Conservation (phyloP, 2,888 invertebrate genomes). For the Oscheius sp. region DNA sequence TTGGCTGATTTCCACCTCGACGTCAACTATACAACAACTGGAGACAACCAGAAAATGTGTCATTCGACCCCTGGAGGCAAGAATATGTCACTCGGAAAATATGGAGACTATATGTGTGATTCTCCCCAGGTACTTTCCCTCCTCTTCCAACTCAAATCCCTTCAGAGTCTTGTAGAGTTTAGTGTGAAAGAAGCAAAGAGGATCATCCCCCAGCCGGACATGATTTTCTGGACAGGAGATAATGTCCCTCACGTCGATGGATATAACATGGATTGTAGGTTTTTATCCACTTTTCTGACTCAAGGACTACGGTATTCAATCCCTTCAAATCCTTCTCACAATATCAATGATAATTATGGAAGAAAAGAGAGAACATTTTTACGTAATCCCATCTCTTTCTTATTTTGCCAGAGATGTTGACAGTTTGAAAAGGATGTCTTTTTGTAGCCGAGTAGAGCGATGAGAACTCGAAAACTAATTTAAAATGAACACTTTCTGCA, state of each 20-base stretch:
- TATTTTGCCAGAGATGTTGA: too few relatives aligned
- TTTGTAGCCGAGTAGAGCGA: too few relatives aligned
- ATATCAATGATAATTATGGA: too few relatives aligned
- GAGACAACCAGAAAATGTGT: conserved; percentile 56
- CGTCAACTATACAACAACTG: conserved; percentile 55
- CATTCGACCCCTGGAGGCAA: conserved; percentile 39
- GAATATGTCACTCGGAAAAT: conserved; percentile 51
- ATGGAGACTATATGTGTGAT: conserved; percentile 68
- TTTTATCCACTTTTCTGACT: not conserved
- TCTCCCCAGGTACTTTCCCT: conserved; percentile 64
- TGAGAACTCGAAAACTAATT: too few relatives aligned
- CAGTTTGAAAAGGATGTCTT: too few relatives aligned
- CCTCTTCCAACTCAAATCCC: not conserved
- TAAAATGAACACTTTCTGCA: too few relatives aligned
- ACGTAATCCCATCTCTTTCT: too few relatives aligned
- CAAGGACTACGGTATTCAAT: too few relatives aligned
- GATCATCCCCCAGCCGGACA: conserved; percentile 55
- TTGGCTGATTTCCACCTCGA: conserved; percentile 67
- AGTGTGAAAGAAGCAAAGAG: conserved; percentile 53
- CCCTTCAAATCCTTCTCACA: too few relatives aligned
- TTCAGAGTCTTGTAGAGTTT: conserved; percentile 55
- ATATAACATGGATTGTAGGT: conserved; percentile 57
- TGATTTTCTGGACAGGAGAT: conserved; percentile 68
- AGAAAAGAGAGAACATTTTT: too few relatives aligned
- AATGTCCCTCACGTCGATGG: conserved; percentile 64